Evolutionary conservation across 2,888 invertebrate genomes (phyloP), one percentile per base, ranked within the genome.

Genomic region (Drosophila mettleri): DNA sequence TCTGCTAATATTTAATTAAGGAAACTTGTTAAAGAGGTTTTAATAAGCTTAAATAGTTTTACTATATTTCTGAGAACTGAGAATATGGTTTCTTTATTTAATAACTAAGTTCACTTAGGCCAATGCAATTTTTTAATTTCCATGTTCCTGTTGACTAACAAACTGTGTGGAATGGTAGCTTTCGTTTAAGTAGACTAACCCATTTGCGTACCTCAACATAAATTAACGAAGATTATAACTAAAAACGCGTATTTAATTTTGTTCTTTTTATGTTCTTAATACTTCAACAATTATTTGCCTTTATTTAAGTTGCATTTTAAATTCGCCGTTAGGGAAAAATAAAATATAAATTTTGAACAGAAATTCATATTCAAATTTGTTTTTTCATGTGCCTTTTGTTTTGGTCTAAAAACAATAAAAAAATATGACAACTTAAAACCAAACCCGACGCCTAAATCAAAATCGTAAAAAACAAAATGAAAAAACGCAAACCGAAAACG

Each of bases 341-440:
- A 33, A 46, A 63, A 54, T 36, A 67, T 60, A 71, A 52, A 81
- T 68, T 74, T 67, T 65, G 67, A 71, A 63, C 54, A 74, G 68
- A 68, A 65, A 72, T 72, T 69, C 54, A 78, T 75, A 62, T 66
- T 70, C 57, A 68, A 78, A 78, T 73, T 79, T 78, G 64, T 83
- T 78, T 81, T 76, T 81, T 73, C 75, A 85, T 82, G 71, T 73
- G 80, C 72, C 61, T 83, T 82, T 80, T 80, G 80, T 80, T 83
- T 86, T 78, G 75, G 80, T 80, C 58, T 53, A 49, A 81, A 78
- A 73, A 66, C 55, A 68, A 67, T 49, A 43, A 46, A 67, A 63
- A 49, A 51, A 49, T 36, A 46, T 69, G 59, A 72, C 65, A 68
- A 60, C 73, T 71, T 55, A 71, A 60, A 72, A 69, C 58, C 48